Conservation (phyloP, 2,113 vertebrate genomes). For the Serinus canaria region DNA sequence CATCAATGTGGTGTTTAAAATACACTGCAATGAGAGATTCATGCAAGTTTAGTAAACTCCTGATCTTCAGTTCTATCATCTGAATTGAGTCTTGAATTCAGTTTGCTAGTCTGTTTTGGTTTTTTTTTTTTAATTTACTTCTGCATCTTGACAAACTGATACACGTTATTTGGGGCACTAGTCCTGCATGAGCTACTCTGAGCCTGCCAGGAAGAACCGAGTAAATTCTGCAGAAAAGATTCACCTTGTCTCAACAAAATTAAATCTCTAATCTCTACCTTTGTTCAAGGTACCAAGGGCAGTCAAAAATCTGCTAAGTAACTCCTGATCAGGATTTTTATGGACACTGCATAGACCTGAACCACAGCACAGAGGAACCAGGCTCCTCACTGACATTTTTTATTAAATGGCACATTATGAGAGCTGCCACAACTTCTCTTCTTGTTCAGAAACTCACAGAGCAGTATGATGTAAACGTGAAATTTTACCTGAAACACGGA, state of each 20-base stretch:
- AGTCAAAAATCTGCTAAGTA: background rate
- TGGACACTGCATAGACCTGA: background rate
- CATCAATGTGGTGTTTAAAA: background rate
- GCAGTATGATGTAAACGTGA: background rate
- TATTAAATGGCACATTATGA: rapidly evolving
- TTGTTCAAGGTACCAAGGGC: background rate
- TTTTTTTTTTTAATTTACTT: background rate
- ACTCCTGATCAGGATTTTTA: background rate
- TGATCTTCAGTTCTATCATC: background rate
- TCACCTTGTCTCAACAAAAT: background rate
- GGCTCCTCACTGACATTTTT: background rate
- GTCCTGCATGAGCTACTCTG: background rate
- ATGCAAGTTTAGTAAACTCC: background rate
- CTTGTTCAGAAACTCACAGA: background rate
- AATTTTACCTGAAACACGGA: conserved; percentile 89
- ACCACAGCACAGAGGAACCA: rapidly evolving
- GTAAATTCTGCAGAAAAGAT: background rate
- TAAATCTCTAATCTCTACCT: background rate
- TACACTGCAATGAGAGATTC: background rate
- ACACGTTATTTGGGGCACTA: rapidly evolving
- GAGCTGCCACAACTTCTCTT: background rate
- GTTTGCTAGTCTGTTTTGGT: background rate
- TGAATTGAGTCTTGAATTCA: background rate
- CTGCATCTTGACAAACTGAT: background rate
- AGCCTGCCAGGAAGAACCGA: background rate